Evolutionary conservation across 2,113 vertebrate genomes (phyloP), one percentile per base, ranked within the genome.

Genomic region (Nibea coibor): DNA sequence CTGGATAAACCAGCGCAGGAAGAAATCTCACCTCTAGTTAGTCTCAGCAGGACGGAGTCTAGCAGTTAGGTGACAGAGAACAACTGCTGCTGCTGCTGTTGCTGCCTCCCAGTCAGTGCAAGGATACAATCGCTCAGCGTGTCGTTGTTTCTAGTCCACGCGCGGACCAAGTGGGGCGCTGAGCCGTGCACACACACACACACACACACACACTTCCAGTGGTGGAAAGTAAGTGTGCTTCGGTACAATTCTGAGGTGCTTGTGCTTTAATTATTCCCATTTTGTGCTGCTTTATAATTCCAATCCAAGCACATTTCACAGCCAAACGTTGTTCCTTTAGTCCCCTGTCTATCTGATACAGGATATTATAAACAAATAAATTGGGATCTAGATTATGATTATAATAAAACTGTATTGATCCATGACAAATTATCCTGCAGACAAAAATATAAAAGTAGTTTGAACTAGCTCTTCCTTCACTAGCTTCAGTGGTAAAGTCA

Each of bases 1-100:
- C 77, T 75, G 74, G 76, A 87, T 76, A 82, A 89, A 82, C 31
- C 12, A 59, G 63, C n/a, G 5, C 74, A 76, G 71, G 61, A 75
- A 75, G 51, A 68, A 79, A 58, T 76, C 64, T 86, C 90, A 81
- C 77, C 77, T 83, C 67, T 75, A 82, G 76, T 78, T 85, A 80
- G 79, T 71, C 80, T 87, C 83, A 75, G 81, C 65, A 72, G 83
- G 80, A 67, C 72, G 61, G 42, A 88, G 62, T 70, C 24, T 8
- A 68, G 56, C 68, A 62, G 88, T 45, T 42, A 45, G 65, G 28
- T 65, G 80, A 86, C 53, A 72, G 75, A 70, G 53, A 78, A 80
- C 68, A 54, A 65, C 81, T 78, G 73, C 42, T 79, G 74, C 78
- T 39, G 42, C 79, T 39, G 42, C 79, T 39, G 35, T 8, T 50